These are phyloP conservation scores for Cyanoramphus novaezelandiae DNA, from an alignment of 2,113 vertebrate genomes.

Conservation along the genomic window DNA sequence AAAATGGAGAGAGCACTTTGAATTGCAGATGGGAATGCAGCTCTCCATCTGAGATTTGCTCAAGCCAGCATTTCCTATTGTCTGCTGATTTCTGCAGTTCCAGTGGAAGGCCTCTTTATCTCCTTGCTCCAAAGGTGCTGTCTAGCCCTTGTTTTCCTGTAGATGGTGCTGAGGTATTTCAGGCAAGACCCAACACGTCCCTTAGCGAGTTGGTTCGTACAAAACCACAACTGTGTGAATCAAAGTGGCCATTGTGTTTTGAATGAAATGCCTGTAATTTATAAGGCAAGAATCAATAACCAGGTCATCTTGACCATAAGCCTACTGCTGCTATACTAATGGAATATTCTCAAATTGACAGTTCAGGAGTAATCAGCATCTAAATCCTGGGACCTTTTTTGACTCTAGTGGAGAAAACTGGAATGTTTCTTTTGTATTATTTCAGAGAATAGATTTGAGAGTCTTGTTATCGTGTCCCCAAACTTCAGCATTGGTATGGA, in stretches of 20 bases:
- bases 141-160: slow-evolving; percentile 17
- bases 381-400: background rate
- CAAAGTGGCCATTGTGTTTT: background rate
- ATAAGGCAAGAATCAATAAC: background rate
- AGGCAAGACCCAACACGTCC: background rate
- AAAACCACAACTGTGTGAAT: background rate
- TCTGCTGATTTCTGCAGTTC: background rate
- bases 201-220: background rate
- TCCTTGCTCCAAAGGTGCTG: background rate
- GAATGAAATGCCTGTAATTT: background rate
- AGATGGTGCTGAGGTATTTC: slow-evolving; percentile 65
- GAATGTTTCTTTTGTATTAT: background rate
- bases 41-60: background rate
- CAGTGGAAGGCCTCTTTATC: background rate
- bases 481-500: background rate
- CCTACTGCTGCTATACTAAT: background rate
- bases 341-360: background rate
- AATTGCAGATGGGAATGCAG: slow-evolving; percentile 13
- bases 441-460: background rate
- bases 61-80: background rate
- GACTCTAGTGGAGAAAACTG: background rate
- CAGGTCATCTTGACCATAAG: background rate
- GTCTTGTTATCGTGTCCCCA: background rate
- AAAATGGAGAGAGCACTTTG: background rate
- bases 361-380: background rate